Evolutionary conservation across 2,888 invertebrate genomes (phyloP).

Genomic region (Pseudanteris insignis): DNA sequence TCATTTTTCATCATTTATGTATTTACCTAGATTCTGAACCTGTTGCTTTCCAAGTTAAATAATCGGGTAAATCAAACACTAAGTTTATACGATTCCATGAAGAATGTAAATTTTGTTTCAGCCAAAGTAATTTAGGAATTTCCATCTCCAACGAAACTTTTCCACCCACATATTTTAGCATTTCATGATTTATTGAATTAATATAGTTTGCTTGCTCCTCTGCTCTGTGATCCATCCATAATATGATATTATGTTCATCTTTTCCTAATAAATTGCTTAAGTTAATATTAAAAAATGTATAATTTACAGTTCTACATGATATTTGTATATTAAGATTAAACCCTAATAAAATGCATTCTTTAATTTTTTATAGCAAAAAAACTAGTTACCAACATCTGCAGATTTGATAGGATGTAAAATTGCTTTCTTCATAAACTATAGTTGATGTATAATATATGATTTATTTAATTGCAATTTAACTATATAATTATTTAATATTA

Average conservation of each 20-base stretch:
- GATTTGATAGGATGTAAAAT: too few species aligned
- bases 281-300: not conserved
- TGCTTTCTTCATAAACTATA: too few species aligned
- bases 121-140: slow-evolving; percentile 92
- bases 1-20: too few species aligned
- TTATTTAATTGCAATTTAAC: too few species aligned
- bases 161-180: slow-evolving; percentile 88
- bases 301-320: too few species aligned
- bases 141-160: slow-evolving; percentile 97
- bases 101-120: slow-evolving; percentile 77
- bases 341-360: too few species aligned
- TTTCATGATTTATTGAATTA: slow-evolving; percentile 77
- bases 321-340: too few species aligned
- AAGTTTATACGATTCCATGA: slow-evolving; percentile 78
- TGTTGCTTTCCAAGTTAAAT: slow-evolving; percentile 91
- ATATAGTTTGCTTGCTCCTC: slow-evolving; percentile 81
- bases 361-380: too few species aligned
- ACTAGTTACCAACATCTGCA: too few species aligned
- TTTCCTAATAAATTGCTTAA: slow-evolving; percentile 68
- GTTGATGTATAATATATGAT: too few species aligned
- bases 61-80: slow-evolving; percentile 94
- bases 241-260: slow-evolving; percentile 81
- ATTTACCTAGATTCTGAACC: slow-evolving; percentile 73
- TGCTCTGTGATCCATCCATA: slow-evolving; percentile 95
- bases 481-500: too few species aligned